phyloP scores from a whole-genome alignment of 2,888 invertebrate species.

The Machimus rusticus region DNA sequence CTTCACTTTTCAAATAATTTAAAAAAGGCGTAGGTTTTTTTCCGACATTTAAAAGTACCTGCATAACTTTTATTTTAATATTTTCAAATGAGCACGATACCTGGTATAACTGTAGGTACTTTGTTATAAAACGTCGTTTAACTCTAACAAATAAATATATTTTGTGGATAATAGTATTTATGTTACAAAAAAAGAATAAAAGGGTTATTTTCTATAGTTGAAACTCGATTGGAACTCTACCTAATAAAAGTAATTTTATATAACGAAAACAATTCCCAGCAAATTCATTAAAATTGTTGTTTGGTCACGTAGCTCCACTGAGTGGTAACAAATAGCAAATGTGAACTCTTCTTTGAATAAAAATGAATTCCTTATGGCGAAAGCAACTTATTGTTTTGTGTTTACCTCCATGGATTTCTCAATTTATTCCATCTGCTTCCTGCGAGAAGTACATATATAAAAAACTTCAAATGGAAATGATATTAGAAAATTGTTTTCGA shows the following conservation, averaged over 20 bases:
- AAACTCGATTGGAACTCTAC: too few species aligned
- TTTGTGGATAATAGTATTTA: too few species aligned
- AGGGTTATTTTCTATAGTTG: too few species aligned
- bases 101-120: too few species aligned
- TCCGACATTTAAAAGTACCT: too few species aligned
- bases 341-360: neutral
- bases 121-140: too few species aligned
- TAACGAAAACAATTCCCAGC: neutral
- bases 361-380: neutral
- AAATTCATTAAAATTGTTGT: neutral
- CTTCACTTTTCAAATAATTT: too few species aligned
- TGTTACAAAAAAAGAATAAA: too few species aligned
- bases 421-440: neutral
- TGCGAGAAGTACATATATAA: neutral
- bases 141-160: too few species aligned
- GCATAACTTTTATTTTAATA: too few species aligned
- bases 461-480: neutral
- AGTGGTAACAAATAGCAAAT: neutral
- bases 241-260: neutral
- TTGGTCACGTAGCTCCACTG: neutral
- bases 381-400: neutral
- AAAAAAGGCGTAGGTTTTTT: too few species aligned
- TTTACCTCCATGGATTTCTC: neutral
- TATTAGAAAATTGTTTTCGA: neutral
- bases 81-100: too few species aligned